A percentile compares a stretch with the other conserved stretches of the same genome.
These are phyloP conservation scores for Prosopocoilus inquinatus DNA, from an alignment of 2,888 invertebrate genomes.

Conservation along the genomic window DNA sequence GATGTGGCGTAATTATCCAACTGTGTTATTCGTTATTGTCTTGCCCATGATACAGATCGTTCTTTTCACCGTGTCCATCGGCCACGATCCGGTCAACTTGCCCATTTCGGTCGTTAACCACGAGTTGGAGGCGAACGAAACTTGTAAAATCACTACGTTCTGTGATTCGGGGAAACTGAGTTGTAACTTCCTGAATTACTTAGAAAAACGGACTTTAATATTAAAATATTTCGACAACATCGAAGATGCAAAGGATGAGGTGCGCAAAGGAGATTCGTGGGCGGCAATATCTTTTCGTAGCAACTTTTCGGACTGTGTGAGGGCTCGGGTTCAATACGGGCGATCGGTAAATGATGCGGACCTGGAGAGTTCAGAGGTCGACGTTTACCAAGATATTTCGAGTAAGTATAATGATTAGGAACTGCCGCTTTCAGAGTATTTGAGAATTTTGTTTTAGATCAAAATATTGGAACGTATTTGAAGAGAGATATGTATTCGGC, in stretches of 20 bases:
- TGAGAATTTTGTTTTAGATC: slow-evolving; percentile 61
- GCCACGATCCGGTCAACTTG: slow-evolving; percentile 78
- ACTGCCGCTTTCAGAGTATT: not conserved
- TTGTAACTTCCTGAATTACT: slow-evolving; percentile 72
- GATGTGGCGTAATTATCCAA: slow-evolving; percentile 79
- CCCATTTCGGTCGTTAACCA: slow-evolving; percentile 78
- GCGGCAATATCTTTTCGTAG: slow-evolving; percentile 70
- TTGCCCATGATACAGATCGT: slow-evolving; percentile 84
- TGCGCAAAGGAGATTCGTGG: slow-evolving; percentile 71
- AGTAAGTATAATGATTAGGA: slow-evolving; percentile 62
- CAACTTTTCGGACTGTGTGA: slow-evolving; percentile 73
- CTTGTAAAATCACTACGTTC: slow-evolving; percentile 44
- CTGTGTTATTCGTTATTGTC: slow-evolving; percentile 81
- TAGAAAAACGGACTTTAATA: slow-evolving; percentile 65
- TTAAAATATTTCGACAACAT: slow-evolving; percentile 54
- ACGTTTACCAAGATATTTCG: slow-evolving; percentile 78
- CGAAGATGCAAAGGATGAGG: slow-evolving; percentile 64
- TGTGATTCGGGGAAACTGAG: slow-evolving; percentile 70
- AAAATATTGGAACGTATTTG: slow-evolving; percentile 82
- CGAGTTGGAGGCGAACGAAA: slow-evolving; percentile 55
- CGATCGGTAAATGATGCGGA: slow-evolving; percentile 57
- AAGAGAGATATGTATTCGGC: slow-evolving; percentile 71
- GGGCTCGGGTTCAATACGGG: slow-evolving; percentile 53
- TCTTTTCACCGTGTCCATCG: slow-evolving; percentile 84
- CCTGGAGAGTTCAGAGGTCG: slow-evolving; percentile 64